Conservation (phyloP, 1,140 invertebrate genomes). For the Lepidotrigona ventralis region DNA sequence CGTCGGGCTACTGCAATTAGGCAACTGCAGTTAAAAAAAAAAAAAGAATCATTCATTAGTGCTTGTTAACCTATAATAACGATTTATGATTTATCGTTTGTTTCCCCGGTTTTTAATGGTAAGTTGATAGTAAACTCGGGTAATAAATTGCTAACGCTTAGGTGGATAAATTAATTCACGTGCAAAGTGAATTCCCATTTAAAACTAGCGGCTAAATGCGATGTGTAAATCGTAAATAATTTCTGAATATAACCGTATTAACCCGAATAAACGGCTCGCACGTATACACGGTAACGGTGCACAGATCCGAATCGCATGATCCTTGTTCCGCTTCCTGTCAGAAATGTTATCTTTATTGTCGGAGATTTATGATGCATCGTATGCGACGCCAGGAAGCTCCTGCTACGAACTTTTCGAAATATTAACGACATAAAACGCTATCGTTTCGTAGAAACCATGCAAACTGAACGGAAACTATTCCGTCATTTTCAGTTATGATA, state of each 20-base stretch:
- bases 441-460: too few species aligned
- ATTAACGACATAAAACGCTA: background rate
- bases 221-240: background rate
- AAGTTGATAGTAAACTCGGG: too few species aligned
- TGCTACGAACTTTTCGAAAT: background rate
- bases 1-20: background rate
- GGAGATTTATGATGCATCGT: background rate
- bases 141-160: too few species aligned
- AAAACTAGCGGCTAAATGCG: background rate
- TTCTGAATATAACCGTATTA: background rate
- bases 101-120: too few species aligned
- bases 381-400: background rate
- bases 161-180: too few species aligned
- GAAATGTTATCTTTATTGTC: background rate
- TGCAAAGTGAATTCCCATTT: background rate
- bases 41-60: too few species aligned
- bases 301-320: background rate
- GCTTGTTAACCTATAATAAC: too few species aligned
- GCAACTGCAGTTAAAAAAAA: too few species aligned
- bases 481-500: too few species aligned
- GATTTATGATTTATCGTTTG: too few species aligned
- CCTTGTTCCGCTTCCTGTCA: background rate
- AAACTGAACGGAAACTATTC: background rate
- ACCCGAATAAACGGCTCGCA: background rate
- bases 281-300: too few species aligned